These are phyloP conservation scores for Columba guinea DNA, from an alignment of 2,797 vertebrate genomes.

Conservation along the genomic window DNA sequence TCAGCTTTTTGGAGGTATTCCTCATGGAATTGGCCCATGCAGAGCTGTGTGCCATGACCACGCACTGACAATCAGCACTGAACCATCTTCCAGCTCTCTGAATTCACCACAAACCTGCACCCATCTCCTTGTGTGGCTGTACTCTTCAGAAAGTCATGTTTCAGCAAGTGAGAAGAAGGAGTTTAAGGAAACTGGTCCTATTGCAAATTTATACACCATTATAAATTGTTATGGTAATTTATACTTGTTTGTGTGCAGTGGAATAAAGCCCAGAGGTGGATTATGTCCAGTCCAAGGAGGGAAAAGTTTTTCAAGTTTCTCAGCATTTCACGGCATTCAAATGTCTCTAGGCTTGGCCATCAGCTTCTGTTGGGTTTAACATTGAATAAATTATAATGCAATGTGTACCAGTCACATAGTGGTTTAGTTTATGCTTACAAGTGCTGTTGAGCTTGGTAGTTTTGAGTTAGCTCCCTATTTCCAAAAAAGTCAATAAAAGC, in stretches of 20 bases:
- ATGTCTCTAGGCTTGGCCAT: background rate
- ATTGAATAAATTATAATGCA: background rate
- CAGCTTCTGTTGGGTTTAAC: background rate
- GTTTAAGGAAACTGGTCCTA: background rate
- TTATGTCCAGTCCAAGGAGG: background rate
- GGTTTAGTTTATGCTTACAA: background rate
- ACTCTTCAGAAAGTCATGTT: background rate
- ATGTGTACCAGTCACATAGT: background rate
- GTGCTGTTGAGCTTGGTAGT: background rate
- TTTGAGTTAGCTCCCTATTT: conserved; percentile 7
- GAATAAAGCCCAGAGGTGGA: background rate
- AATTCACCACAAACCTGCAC: background rate
- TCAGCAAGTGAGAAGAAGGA: background rate
- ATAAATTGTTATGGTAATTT: background rate
- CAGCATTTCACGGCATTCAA: background rate
- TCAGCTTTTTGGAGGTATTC: background rate
- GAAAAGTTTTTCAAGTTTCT: background rate
- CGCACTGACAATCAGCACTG: background rate
- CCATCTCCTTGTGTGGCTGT: background rate
- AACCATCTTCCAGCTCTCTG: background rate
- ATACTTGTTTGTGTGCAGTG: background rate
- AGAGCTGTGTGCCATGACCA: background rate
- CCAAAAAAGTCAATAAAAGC: conserved; percentile 20
- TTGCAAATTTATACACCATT: background rate
- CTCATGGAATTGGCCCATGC: background rate